These are phyloP conservation scores for Matsumyia berberina DNA, from an alignment of 2,888 invertebrate genomes.

Conservation along the genomic window DNA sequence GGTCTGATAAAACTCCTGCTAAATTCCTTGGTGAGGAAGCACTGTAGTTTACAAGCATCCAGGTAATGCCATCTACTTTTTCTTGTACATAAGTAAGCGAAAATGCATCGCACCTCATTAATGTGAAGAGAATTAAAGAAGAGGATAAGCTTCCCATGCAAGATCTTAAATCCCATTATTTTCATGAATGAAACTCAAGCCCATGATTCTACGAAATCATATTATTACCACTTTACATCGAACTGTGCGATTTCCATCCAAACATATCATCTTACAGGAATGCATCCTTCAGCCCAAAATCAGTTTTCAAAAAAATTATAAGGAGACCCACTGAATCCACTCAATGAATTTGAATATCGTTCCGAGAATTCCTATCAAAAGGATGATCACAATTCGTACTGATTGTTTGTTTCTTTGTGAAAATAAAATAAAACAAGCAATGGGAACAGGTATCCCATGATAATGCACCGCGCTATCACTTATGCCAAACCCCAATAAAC, in stretches of 20 bases:
- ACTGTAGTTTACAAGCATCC: too few species aligned
- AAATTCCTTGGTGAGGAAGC: too few species aligned
- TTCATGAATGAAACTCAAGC: conserved; percentile 12
- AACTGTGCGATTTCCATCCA: conserved; percentile 45
- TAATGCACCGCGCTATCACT: conserved; percentile 72
- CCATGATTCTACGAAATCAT: conserved; percentile 37
- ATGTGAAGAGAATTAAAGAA: too few species aligned
- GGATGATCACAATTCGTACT: conserved; percentile 52
- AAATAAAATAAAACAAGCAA: conserved; percentile 65
- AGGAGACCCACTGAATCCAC: conserved; percentile 20
- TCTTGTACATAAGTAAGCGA: too few species aligned
- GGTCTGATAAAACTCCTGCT: too few species aligned
- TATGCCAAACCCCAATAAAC: conserved; percentile 64
- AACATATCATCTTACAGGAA: conserved; percentile 61
- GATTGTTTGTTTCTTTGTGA: background rate
- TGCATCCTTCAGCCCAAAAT: conserved; percentile 37
- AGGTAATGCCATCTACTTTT: too few species aligned
- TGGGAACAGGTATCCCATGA: conserved; percentile 65
- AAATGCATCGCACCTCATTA: too few species aligned
- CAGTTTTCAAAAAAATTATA: background rate
- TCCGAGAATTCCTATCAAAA: conserved; percentile 65
- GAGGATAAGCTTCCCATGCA: too few species aligned
- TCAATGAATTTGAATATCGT: conserved; percentile 73
- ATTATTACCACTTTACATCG: conserved; percentile 13
- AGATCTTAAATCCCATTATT: background rate